phyloP scores from a whole-genome alignment of 2,888 invertebrate genomes.

The Creontiades dilutus region DNA sequence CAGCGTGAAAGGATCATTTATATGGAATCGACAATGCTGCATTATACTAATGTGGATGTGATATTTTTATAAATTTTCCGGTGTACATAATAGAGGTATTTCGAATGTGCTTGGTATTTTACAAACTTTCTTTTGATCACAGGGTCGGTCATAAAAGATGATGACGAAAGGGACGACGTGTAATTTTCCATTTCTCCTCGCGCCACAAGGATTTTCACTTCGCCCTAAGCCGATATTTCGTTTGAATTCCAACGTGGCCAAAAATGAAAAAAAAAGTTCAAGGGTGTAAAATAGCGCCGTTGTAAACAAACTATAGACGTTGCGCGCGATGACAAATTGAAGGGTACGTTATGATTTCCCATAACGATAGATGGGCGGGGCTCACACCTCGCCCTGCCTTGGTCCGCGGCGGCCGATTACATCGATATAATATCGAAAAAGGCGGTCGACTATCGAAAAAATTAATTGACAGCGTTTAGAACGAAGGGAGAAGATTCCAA shows the following conservation, averaged over 20 bases:
- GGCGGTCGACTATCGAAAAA: constrained; percentile 47
- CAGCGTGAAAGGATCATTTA: no score
- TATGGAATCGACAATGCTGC: no score
- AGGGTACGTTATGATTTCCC: constrained; percentile 65
- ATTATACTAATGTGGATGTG: no score
- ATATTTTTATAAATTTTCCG: no score
- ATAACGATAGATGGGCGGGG: constrained; percentile 68
- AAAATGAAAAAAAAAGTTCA: not conserved
- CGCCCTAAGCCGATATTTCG: not conserved
- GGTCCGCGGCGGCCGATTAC: constrained; percentile 46
- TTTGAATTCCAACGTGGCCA: not conserved
- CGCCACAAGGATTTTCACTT: not conserved
- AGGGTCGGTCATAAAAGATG: not conserved
- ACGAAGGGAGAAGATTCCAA: constrained; percentile 21
- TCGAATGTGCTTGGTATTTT: constrained; percentile 2
- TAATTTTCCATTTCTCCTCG: not conserved
- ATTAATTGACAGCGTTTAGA: constrained; percentile 68
- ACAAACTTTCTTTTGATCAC: not conserved
- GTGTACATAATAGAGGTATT: not conserved
- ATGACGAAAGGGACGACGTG: not conserved
- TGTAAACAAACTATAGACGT: constrained; percentile 53
- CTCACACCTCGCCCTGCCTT: constrained; percentile 57
- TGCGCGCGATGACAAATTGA: constrained; percentile 67
- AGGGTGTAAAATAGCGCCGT: constrained; percentile 13
- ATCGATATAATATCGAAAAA: constrained; percentile 58